Percentiles rank a stretch among this genome's conserved stretches.
Conservation (phyloP, 2,113 vertebrate genomes). For the Macquaria ambigua region DNA sequence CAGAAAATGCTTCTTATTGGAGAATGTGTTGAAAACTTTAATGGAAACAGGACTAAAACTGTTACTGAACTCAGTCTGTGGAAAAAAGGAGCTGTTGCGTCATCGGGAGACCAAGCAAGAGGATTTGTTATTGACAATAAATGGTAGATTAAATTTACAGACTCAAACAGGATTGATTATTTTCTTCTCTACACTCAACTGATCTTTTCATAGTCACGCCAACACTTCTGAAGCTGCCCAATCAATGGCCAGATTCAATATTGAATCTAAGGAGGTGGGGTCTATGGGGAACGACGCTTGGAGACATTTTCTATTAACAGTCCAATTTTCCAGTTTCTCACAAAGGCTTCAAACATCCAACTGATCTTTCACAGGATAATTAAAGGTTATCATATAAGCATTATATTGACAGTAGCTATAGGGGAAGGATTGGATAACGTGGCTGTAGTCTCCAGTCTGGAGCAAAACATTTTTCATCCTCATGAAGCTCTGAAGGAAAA, state of each 20-base stretch:
- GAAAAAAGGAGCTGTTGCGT: background rate
- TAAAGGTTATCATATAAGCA: background rate
- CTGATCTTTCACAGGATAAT: background rate
- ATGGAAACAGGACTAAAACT: too few species aligned
- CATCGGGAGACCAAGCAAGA: background rate
- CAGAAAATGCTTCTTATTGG: too few species aligned
- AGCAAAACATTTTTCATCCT: background rate
- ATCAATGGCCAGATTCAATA: conserved; percentile 14
- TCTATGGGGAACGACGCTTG: background rate
- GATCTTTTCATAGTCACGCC: background rate
- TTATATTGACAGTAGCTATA: background rate
- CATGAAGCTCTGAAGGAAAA: background rate
- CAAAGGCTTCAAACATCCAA: conserved; percentile 2
- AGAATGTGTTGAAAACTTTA: too few species aligned
- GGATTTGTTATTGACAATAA: background rate
- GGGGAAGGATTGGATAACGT: background rate
- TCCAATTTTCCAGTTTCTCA: conserved; percentile 8
- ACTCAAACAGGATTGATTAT: background rate
- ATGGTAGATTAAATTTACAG: background rate
- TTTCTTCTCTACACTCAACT: background rate
- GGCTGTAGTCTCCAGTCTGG: background rate
- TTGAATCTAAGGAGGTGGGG: background rate
- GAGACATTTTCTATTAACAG: background rate
- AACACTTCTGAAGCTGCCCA: background rate
- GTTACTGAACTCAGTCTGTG: background rate